Conservation (phyloP, 2,797 vertebrate species). For the Ptychobarbus kaznakovi region DNA sequence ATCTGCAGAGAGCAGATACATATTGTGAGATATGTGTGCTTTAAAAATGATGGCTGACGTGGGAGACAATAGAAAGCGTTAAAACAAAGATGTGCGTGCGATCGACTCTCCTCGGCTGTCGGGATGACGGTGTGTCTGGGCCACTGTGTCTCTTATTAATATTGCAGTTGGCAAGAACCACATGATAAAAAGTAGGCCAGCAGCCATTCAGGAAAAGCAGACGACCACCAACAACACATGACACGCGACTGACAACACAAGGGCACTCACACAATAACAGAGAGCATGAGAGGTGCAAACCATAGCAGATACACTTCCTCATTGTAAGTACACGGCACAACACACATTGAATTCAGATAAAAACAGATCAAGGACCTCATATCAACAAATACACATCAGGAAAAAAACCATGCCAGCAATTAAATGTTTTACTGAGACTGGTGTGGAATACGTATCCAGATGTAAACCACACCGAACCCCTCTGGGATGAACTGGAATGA, state of each 20-base stretch:
- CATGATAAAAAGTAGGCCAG: constrained; percentile 74
- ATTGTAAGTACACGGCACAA: not conserved
- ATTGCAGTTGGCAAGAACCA: constrained; percentile 70
- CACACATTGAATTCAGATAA: not conserved
- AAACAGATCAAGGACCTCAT: not conserved
- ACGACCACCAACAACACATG: constrained; percentile 27
- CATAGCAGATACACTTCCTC: not conserved
- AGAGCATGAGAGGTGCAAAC: not conserved
- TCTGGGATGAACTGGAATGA: not conserved
- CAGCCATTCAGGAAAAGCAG: constrained; percentile 48
- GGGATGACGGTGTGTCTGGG: constrained; percentile 47
- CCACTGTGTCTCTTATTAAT: constrained; percentile 74
- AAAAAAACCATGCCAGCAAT: not conserved
- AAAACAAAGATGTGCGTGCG: constrained; percentile 16
- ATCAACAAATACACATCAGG: not conserved
- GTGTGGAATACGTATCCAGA: not conserved
- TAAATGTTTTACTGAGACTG: not conserved
- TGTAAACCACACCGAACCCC: not conserved
- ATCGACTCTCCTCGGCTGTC: not conserved
- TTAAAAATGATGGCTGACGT: constrained; percentile 6
- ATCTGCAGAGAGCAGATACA: not conserved
- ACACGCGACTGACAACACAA: not conserved
- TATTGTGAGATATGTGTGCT: not conserved
- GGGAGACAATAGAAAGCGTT: constrained; percentile 11
- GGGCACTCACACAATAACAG: constrained; percentile 3